Evolutionary conservation across 2,797 vertebrate species (phyloP), one percentile per base, ranked within the genome.

Genomic region (Crenuchus spilurus): DNA sequence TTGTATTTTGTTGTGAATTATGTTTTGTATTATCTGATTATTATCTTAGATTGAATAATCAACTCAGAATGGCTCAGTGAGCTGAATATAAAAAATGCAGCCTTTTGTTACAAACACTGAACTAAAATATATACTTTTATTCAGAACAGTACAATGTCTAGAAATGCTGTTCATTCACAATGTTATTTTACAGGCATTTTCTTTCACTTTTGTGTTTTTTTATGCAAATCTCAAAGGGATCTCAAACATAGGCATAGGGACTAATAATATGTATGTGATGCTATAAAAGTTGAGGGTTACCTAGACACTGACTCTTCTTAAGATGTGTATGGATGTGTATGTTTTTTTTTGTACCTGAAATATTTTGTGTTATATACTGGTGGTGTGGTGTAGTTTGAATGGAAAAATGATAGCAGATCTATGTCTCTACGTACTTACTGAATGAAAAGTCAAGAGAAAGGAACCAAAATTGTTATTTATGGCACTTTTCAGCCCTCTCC

Each of bases 31-130:
- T 62, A 44, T 46, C 24, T 16, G 14, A 30, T 39, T 42, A 42
- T 44, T 26, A 37, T 44, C 3, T 4, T 33, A 33, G 42, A 48
- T 26, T 18, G 3, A 18, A 20, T 64, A n/a, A 31, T 22, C n/a
- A 46, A 63, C 28, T 30, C 3, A 22, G 5, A 42, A 8, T 46
- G 41, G 14, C 26, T 41, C 44, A 16, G 6, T 20, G 33, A 42
- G n/a, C 61, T 18, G 26, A 48, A 30, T 52, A 30, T 30, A 26
- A 41, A 51, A 31, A n/a, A n/a, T n/a, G n/a, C 6, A 48, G 13
- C 9, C 1, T 64, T 18, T 65, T 18, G 3, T 54, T 65, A 66
- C 39, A 57, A 44, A 64, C 44, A 39, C 42, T 74, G 52, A 67
- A 60, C 28, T 66, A 18, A 65, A 55, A 26, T 3, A 44, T 3